A percentile compares a stretch with the other conserved stretches of the same genome.
Conservation (phyloP, 2,113 vertebrate species). For the Danio rerio region DNA sequence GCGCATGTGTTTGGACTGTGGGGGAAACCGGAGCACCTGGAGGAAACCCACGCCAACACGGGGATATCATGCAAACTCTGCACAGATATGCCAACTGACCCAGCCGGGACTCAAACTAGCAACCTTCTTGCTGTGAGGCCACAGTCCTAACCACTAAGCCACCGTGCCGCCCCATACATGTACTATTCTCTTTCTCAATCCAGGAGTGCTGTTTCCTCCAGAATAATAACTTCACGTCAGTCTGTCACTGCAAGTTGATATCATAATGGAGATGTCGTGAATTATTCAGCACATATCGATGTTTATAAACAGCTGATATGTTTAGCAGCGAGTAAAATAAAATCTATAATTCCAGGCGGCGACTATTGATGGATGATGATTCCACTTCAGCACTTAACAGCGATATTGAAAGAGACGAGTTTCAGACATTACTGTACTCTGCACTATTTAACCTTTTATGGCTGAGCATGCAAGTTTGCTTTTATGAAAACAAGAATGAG, state of each 20-base stretch:
- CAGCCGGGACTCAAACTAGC: no score
- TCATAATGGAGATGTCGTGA: neutral
- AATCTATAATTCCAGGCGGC: neutral
- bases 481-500: neutral
- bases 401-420: neutral
- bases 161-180: no score
- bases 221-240: neutral
- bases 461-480: neutral
- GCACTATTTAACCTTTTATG: neutral
- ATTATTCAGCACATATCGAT: conserved; percentile 20
- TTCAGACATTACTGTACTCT: neutral
- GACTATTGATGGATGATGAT: neutral
- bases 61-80: no score
- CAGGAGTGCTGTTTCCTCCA: neutral
- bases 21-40: no score
- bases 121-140: no score
- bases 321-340: neutral
- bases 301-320: neutral
- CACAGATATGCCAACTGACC: no score
- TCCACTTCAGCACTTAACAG: neutral
- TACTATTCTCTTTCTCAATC: no score
- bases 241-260: conserved; percentile 1
- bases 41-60: no score
- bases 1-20: no score
- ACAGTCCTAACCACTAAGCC: no score